Evolutionary conservation across 2,797 vertebrate genomes (phyloP), one percentile per base, ranked within the genome.

Genomic region (Anguilla megastoma): DNA sequence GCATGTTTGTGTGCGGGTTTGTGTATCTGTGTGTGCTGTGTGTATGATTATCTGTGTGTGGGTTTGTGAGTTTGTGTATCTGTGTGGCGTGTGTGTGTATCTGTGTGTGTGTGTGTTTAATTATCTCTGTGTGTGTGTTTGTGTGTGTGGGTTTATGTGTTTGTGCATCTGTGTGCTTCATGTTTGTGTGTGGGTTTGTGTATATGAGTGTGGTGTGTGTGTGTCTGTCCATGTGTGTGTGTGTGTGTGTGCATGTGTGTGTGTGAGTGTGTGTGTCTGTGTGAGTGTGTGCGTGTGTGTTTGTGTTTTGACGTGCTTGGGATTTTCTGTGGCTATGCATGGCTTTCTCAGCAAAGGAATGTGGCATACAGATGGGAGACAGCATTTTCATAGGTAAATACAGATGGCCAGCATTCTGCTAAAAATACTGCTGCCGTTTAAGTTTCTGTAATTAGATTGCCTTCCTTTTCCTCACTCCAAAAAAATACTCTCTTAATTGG

Each of bases 231-330:
- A 5, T 58, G 48, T 16, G 69, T 41, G 54, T 76, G 36, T 87
- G 76, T 84, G 86, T 89, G 76, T 71, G 24, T 33, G n/a, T n/a
- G n/a, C 30, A 54, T 82, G 36, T 87, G 76, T 84, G 86, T 89
- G 76, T 71, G 24, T 41, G 60, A 69, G 36, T 87, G 76, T 80
- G 86, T 89, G 76, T 74, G n/a, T 41, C 54, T 69, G 36, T 87
- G 69, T 80, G 83, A 88, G 76, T 84, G 74, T 58, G 41, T 41
- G 36, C 74, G 33, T 88, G 79, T 85, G 69, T 80, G 79, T 71
- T 56, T 86, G 58, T 87, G 85, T 87, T 76, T 56, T 76, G 80
- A 33, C 86, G 83, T 84, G 63, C 24, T 54, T n/a, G 45, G 30
- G 41, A 24, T 9, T 63, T 54, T 33, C 2, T 69, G 69, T 87